These are phyloP conservation scores for Caenorhabditis remanei DNA, from an alignment of 1,140 invertebrate genomes.

Conservation along the genomic window DNA sequence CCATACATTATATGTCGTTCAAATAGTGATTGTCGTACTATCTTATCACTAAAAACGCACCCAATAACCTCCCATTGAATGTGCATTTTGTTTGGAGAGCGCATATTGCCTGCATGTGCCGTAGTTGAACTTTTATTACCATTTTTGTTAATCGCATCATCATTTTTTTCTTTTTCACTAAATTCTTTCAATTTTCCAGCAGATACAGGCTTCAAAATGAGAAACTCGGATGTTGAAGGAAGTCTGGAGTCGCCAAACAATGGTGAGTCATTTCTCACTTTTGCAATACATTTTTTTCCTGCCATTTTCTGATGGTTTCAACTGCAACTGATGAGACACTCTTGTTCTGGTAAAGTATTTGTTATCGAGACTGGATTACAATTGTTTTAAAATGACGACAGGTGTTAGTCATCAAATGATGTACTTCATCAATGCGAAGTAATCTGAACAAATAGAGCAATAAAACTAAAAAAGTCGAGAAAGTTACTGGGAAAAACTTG, in stretches of 20 bases:
- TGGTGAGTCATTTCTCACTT: constrained; percentile 30
- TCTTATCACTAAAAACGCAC: constrained; percentile 47
- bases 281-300: background rate
- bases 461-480: background rate
- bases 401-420: background rate
- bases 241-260: constrained; percentile 24
- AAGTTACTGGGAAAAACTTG: too few relatives aligned
- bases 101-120: background rate
- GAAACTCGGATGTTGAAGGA: constrained; percentile 14
- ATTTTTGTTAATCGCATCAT: constrained; percentile 8
- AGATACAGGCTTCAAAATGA: constrained; percentile 44
- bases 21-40: constrained; percentile 23
- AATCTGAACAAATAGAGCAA: background rate
- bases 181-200: background rate
- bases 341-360: background rate
- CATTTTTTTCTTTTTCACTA: background rate
- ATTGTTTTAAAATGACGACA: constrained; percentile 36
- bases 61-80: constrained; percentile 48
- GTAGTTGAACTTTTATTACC: constrained; percentile 24
- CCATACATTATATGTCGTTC: background rate
- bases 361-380: background rate
- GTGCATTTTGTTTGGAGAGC: constrained; percentile 51
- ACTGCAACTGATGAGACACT: constrained; percentile 4
- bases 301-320: constrained; percentile 26
- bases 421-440: background rate